Base-by-base conservation (phyloP, 2,797 vertebrate genomes). In the Coendou prehensilis region DNA sequence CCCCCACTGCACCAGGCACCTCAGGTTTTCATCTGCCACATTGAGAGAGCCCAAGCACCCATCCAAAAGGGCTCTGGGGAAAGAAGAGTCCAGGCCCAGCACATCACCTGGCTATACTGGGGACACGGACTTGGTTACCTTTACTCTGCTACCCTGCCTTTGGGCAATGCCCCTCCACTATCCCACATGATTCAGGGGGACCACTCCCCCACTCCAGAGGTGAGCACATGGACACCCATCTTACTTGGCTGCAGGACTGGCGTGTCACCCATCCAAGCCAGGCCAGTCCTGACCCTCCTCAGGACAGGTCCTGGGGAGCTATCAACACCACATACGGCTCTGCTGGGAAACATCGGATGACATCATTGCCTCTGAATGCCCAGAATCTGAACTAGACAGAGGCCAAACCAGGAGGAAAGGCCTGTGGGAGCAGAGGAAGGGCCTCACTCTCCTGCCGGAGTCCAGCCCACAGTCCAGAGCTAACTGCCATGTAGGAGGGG, bases 91-190 rank as follows among this genome's bases (percentile, higher is more conserved):
- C 47, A 28, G 59, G n/a, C n/a, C 67, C 18, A n/a, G 26, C 13
- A 56, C 9, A 47, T 9, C 15, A n/a, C 18, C 71, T 37, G 61
- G 63, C 28, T 41, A 37, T 0, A 3, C 6, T 3, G 7, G 56
- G 33, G 41, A 64, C 10, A 37, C 0, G 0, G 45, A 47, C 67
- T 45, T 79, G 5, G 79, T 15, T 2, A 41, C 30, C 52, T 54
- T 20, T 41, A 22, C 30, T 67, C 73, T 18, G 45, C 26, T 67
- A 30, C 6, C 50, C 81, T 47, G 41, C 45, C 67, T 63, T 50
- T 14, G 0, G 1, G 54, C 47, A 83, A 59, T 6, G 0, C 0
- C 2, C 5, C 54, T 47, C 83, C 6, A 50, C 50, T 3, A 45
- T 9, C 33, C 30, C 41, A 41, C 5, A 2, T 14, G 30, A 84